Evolutionary conservation across 2,113 vertebrate species (phyloP), one percentile per base, ranked within the genome.

Genomic region (Nanger granti): DNA sequence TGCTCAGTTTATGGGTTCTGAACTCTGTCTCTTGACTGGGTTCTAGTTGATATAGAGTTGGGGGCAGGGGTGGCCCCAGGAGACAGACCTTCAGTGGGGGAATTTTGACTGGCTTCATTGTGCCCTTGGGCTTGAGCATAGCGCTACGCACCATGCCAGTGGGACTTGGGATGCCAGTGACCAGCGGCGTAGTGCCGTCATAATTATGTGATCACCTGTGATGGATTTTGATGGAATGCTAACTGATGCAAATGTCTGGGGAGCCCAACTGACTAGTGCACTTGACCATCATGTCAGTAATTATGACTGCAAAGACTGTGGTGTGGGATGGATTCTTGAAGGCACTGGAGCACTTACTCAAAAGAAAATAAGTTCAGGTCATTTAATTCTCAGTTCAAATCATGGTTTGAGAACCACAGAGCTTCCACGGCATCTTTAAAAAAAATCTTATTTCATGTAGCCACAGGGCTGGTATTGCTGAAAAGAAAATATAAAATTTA

Each of bases 401-500:
- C 54, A 79, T 44, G 59, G 80, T 49, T 87, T 62, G 59, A 95
- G 89, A 82, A 41, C 26, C 26, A 54, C 12, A 90, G 95, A 49
- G 18, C n/a, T 95, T 96, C 85, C 1, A 3, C 5, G 26, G 69
- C 34, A 64, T 41, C 60, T 76, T 91, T 34, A 49, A 82, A 96
- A 80, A 96, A 34, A 92, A 85, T 92, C 73, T 91, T 73, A 87
- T 37, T 95, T 85, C 83, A 41, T 93, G 52, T 52, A 49, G 37
- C 60, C 20, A 18, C 17, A 31, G 91, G 91, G 76, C 85, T 84
- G 83, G 84, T 87, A 80, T 14, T 86, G 34, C 59, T 89, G 76
- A 88, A 97, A 96, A 95, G 73, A 93, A 97, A 93, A 87, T 76
- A 91, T 85, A 59, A 95, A 87, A 87, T 62, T 59, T 97, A 80